Percentiles rank a stretch among this genome's conserved stretches.
Evolutionary conservation across 2,888 invertebrate species (phyloP).

Genomic region (Apoda limacodes): DNA sequence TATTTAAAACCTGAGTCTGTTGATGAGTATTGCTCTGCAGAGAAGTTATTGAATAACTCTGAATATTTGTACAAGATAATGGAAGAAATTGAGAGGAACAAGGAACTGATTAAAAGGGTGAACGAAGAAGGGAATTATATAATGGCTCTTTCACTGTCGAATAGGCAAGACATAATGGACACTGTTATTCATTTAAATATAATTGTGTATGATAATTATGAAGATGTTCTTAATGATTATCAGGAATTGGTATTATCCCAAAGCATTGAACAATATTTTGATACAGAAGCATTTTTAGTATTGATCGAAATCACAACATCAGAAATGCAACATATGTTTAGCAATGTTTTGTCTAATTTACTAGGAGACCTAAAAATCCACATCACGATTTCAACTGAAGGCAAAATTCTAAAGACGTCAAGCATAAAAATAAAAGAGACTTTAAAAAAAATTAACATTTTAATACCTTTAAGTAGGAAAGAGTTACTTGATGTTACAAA

Average conservation of each 20-base stretch:
- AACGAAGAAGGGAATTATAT: conserved; percentile 37
- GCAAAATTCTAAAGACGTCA: conserved; percentile 33
- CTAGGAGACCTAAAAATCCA: conserved; percentile 35
- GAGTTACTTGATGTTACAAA: conserved; percentile 20
- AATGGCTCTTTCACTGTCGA: conserved; percentile 41
- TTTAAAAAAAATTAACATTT: conserved; percentile 29
- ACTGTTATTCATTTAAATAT: conserved; percentile 29
- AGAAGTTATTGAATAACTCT: conserved; percentile 32
- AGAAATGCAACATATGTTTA: conserved; percentile 28
- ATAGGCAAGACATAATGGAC: conserved; percentile 42
- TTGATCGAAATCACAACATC: conserved; percentile 30
- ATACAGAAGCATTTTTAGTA: conserved; percentile 28
- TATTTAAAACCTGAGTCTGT: conserved; percentile 24
- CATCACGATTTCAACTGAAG: conserved; percentile 29
- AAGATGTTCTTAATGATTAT: conserved; percentile 32
- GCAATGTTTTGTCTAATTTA: conserved; percentile 28
- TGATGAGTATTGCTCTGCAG: conserved; percentile 33
- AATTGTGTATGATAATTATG: conserved; percentile 37
- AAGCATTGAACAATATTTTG: conserved; percentile 34
- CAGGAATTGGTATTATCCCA: conserved; percentile 32
- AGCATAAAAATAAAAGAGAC: conserved; percentile 32
- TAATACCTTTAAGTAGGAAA: conserved; percentile 31
- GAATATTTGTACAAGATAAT: conserved; percentile 37
- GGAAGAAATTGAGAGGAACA: conserved; percentile 34
- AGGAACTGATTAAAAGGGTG: conserved; percentile 28